Percentiles rank a stretch among this genome's conserved stretches.
phyloP scores from a whole-genome alignment of 2,797 vertebrate genomes.

The Scolopax rusticola region DNA sequence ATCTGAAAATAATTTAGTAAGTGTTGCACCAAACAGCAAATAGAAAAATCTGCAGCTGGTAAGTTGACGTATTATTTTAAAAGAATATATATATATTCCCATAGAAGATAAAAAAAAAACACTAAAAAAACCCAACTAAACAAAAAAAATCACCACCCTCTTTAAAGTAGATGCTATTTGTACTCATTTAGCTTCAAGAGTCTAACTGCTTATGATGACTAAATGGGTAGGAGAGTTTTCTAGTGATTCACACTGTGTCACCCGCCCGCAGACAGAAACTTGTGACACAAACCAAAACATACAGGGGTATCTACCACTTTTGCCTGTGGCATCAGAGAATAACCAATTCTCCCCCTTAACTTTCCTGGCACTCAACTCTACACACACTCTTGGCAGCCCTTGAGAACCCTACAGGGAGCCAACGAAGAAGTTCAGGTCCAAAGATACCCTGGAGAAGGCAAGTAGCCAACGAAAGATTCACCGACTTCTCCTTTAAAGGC shows the following conservation, averaged over 20 bases:
- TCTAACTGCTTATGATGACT: not conserved
- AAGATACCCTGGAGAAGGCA: not conserved
- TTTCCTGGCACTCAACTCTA: not conserved
- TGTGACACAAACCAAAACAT: not conserved
- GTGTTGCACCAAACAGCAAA: not conserved
- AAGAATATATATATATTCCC: not conserved
- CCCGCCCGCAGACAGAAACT: not conserved
- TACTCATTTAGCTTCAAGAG: not conserved
- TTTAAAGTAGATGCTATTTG: not conserved
- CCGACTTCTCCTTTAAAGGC: not conserved
- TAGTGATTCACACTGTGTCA: not conserved
- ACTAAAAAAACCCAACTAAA: too few relatives aligned
- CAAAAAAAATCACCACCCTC: too few relatives aligned
- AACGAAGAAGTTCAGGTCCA: not conserved
- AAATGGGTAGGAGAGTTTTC: not conserved
- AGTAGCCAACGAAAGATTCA: not conserved
- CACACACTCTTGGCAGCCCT: not conserved
- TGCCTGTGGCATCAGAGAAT: not conserved
- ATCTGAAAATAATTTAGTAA: slow-evolving; percentile 3
- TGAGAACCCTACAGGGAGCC: not conserved
- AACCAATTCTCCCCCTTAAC: not conserved
- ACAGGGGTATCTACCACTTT: rapidly evolving
- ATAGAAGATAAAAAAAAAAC: not conserved
- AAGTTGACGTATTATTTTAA: not conserved
- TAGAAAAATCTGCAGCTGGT: not conserved